Evolutionary conservation across 2,888 invertebrate species (phyloP).

Genomic region (Trisateles emortualis): DNA sequence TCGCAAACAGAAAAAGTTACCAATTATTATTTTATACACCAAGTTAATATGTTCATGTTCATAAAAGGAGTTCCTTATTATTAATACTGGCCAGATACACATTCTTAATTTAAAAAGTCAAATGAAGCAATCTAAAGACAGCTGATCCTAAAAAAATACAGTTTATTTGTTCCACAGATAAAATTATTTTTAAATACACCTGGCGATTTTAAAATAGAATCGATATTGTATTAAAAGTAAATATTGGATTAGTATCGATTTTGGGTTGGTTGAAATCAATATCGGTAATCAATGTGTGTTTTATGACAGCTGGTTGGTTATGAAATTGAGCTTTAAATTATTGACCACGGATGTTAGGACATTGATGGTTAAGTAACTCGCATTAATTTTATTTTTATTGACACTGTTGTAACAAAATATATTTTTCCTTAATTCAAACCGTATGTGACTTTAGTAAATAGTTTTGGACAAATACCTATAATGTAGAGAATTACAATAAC

Average conservation of each 20-base stretch:
- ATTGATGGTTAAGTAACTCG: neutral
- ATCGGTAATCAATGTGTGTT: constrained; percentile 30
- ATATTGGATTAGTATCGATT: constrained; percentile 52
- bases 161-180: constrained; percentile 25
- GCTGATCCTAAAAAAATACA: constrained; percentile 28
- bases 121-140: constrained; percentile 13
- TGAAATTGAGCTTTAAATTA: neutral
- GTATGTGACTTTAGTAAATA: too few species aligned
- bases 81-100: too few species aligned
- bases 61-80: too few species aligned
- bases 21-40: too few species aligned
- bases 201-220: constrained; percentile 19
- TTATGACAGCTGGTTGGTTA: constrained; percentile 30
- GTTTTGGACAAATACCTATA: too few species aligned
- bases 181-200: constrained; percentile 11
- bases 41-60: too few species aligned
- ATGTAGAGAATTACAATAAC: too few species aligned
- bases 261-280: constrained; percentile 43
- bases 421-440: too few species aligned
- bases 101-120: constrained; percentile 3
- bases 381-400: too few species aligned
- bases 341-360: neutral
- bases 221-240: constrained; percentile 28
- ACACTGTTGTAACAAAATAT: too few species aligned
- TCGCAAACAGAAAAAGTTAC: too few species aligned